These are phyloP conservation scores for Suillia variegata DNA, from an alignment of 2,888 invertebrate species.

Conservation along the genomic window DNA sequence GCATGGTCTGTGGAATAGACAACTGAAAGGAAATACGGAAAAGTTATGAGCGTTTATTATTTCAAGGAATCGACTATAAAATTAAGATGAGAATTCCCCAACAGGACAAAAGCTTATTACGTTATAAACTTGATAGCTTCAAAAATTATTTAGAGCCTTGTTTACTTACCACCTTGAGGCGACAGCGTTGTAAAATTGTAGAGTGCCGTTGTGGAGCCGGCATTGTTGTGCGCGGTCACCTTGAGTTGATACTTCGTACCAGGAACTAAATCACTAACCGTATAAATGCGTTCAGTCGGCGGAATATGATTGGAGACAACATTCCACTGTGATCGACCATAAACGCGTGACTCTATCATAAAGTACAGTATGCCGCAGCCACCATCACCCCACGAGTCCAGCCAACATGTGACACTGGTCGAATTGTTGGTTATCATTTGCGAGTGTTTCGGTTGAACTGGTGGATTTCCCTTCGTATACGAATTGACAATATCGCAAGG, in stretches of 20 bases:
- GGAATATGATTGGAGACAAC: constrained; percentile 82
- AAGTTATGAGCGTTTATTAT: too few species aligned
- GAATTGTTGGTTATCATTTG: constrained; percentile 85
- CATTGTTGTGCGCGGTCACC: constrained; percentile 84
- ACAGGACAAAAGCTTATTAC: neutral
- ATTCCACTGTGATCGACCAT: constrained; percentile 70
- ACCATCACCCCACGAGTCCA: constrained; percentile 88
- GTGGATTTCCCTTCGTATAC: constrained; percentile 80
- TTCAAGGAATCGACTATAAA: neutral
- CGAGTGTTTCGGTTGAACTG: constrained; percentile 78
- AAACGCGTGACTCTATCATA: constrained; percentile 77
- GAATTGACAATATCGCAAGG: constrained; percentile 88
- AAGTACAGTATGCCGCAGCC: constrained; percentile 88
- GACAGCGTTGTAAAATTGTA: constrained; percentile 86
- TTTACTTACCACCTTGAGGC: constrained; percentile 72
- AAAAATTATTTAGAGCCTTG: neutral
- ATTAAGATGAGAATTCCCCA: neutral
- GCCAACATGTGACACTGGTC: constrained; percentile 83
- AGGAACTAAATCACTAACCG: constrained; percentile 76
- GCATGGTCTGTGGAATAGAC: constrained; percentile 69
- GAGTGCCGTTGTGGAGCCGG: constrained; percentile 80
- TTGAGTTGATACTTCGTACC: constrained; percentile 74
- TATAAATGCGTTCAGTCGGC: constrained; percentile 80
- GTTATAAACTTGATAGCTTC: neutral
- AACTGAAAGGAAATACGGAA: constrained; percentile 45